A percentile compares a stretch with the other conserved stretches of the same genome.
Evolutionary conservation across 2,888 invertebrate genomes (phyloP).

Genomic region (Acrocyrtus sp.): DNA sequence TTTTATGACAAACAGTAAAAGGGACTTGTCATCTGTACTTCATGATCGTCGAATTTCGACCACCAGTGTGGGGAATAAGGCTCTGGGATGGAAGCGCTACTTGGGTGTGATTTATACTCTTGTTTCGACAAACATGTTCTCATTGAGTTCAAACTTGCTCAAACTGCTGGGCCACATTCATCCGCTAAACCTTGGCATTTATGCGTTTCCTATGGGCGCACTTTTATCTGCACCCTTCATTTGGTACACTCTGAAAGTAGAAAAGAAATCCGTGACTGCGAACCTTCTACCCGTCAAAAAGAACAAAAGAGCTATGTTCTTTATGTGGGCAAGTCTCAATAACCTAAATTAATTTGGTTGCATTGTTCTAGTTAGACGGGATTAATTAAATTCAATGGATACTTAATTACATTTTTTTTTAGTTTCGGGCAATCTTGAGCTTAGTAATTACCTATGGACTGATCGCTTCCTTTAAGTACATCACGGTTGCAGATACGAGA

Average conservation of each 20-base stretch:
- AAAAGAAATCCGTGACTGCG: slow-evolving; percentile 50
- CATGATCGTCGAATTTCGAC: slow-evolving; percentile 10
- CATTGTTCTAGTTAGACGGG: too few species aligned
- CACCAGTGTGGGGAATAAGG: slow-evolving; percentile 25
- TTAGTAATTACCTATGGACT: slow-evolving; percentile 46
- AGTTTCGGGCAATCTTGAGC: slow-evolving; percentile 53
- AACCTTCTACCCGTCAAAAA: slow-evolving; percentile 43
- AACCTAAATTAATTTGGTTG: neutral
- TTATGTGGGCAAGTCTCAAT: slow-evolving; percentile 53
- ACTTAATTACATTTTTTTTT: slow-evolving; percentile 2
- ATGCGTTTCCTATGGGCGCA: slow-evolving; percentile 54
- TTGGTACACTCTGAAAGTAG: slow-evolving; percentile 45
- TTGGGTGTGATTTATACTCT: slow-evolving; percentile 55
- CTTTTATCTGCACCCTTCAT: slow-evolving; percentile 50
- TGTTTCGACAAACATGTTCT: slow-evolving; percentile 55
- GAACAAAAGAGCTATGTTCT: slow-evolving; percentile 48
- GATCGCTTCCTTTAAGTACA: slow-evolving; percentile 49
- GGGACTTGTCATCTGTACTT: slow-evolving; percentile 1
- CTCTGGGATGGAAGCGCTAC: slow-evolving; percentile 52
- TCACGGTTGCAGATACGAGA: slow-evolving; percentile 53
- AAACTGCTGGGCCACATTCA: slow-evolving; percentile 48
- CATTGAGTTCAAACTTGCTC: slow-evolving; percentile 50
- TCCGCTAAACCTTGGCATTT: slow-evolving; percentile 47
- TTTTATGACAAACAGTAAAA: slow-evolving; percentile 38
- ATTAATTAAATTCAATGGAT: too few species aligned